Evolutionary conservation across 2,797 vertebrate genomes (phyloP), one percentile per base, ranked within the genome.

Genomic region (Eospalax fontanierii): DNA sequence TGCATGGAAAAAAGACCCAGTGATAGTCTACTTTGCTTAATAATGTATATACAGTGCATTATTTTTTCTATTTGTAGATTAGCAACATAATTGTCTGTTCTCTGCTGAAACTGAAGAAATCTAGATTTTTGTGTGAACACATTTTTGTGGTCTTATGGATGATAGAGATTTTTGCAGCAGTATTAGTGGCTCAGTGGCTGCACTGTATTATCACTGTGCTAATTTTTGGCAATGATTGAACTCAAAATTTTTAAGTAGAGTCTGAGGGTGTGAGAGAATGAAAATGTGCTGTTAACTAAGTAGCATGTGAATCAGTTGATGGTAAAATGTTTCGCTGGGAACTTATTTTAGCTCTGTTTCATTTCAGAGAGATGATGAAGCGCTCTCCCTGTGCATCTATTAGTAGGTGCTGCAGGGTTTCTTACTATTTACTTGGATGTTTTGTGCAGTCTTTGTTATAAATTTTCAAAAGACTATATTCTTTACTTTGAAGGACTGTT

Each of bases 31-130:
- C 95, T 98, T 98, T 97, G 97, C 98, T 97, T 98, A 94, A 91
- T 97, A 98, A 98, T 98, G 98, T 98, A 98, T 97, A 96, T 98
- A 98, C 92, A 96, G 97, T 98, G 97, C 98, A 98, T 98, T 98
- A 98, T 98, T 98, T 98, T 98, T 98, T 98, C 98, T 98, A 98
- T 98, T 97, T 96, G 97, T 98, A 97, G 97, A 98, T 98, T 98
- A 98, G 97, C 98, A 97, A 94, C 97, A 96, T 95, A 97, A 97
- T 97, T 98, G 98, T 98, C 97, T 98, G 97, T 98, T 98, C 98
- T 98, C 98, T 98, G 98, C 98, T 98, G 98, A 98, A 98, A 98
- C 97, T 96, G 97, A 98, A 98, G 97, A 98, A 96, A 97, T 96
- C 97, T 98, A 97, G 97, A 12, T 38, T 89, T 50, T 40, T 92